Conservation (phyloP, 30 jellyfish, hydroid and myxozoan species). For the Aurelia coerulea region DNA sequence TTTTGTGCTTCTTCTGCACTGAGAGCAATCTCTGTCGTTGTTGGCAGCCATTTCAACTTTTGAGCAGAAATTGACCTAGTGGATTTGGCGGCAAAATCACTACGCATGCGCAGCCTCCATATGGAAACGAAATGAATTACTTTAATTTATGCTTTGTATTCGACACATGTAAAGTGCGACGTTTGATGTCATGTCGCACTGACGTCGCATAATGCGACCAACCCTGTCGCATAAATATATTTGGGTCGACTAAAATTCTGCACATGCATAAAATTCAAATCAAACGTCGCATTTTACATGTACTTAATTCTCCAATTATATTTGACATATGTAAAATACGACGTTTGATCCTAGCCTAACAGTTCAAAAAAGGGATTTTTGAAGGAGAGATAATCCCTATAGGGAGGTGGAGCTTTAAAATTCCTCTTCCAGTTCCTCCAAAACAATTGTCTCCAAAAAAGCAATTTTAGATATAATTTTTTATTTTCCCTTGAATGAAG, state of each 20-base stretch:
- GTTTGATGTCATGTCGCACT: conserved; percentile 24
- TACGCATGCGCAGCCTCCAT: conserved; percentile 17
- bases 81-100: too few relatives aligned
- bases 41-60: too few relatives aligned
- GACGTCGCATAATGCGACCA: conserved; percentile 41
- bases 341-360: conserved; percentile 16
- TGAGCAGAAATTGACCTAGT: too few relatives aligned
- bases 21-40: neutral
- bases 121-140: neutral
- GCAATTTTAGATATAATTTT: too few relatives aligned
- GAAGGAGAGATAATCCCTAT: too few relatives aligned
- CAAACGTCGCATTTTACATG: conserved; percentile 26
- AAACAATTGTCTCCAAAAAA: too few relatives aligned
- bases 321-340: conserved; percentile 36
- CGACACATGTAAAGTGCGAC: conserved; percentile 32
- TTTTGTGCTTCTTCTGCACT: conserved; percentile 1
- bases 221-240: conserved; percentile 8
- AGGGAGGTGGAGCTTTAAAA: too few relatives aligned
- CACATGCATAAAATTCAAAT: conserved; percentile 5
- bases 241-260: conserved; percentile 1
- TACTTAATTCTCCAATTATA: neutral
- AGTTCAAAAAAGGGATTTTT: neutral
- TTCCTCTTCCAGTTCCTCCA: too few relatives aligned
- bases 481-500: too few relatives aligned
- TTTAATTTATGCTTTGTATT: conserved; percentile 19